A percentile compares a stretch with the other conserved stretches of the same genome.
phyloP scores from a whole-genome alignment of 1,140 invertebrate genomes.

The Trachymyrmex cornetzi region DNA sequence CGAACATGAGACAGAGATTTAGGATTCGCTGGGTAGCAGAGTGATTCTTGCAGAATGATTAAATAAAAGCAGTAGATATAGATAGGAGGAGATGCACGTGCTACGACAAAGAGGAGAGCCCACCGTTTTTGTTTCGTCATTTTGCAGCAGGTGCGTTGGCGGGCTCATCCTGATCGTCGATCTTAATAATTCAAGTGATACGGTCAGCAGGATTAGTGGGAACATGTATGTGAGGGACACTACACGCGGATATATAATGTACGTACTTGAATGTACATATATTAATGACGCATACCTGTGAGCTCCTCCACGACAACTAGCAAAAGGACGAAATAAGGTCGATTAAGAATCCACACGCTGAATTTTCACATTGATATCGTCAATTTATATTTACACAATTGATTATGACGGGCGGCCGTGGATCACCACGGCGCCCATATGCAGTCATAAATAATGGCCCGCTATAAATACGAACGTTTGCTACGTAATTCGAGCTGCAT shows the following conservation, averaged over 20 bases:
- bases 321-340: conserved; percentile 79
- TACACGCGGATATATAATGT: neutral
- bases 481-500: conserved; percentile 68
- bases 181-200: neutral
- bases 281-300: conserved; percentile 86
- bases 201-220: neutral
- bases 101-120: neutral
- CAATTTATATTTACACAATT: conserved; percentile 85
- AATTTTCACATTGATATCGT: conserved; percentile 84
- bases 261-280: conserved; percentile 37
- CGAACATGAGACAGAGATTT: conserved; percentile 7
- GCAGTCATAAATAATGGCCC: conserved; percentile 64
- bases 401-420: conserved; percentile 41
- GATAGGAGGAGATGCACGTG: conserved; percentile 48
- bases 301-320: conserved; percentile 88
- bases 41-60: conserved; percentile 34
- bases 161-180: conserved; percentile 25
- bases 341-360: conserved; percentile 81
- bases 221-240: neutral
- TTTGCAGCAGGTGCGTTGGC: neutral
- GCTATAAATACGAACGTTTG: conserved; percentile 65
- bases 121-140: neutral
- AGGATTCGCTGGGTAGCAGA: conserved; percentile 29
- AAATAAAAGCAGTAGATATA: neutral
- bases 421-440: conserved; percentile 32